These are phyloP conservation scores for Deilephila elpenor DNA, from an alignment of 2,888 invertebrate genomes.

Conservation along the genomic window DNA sequence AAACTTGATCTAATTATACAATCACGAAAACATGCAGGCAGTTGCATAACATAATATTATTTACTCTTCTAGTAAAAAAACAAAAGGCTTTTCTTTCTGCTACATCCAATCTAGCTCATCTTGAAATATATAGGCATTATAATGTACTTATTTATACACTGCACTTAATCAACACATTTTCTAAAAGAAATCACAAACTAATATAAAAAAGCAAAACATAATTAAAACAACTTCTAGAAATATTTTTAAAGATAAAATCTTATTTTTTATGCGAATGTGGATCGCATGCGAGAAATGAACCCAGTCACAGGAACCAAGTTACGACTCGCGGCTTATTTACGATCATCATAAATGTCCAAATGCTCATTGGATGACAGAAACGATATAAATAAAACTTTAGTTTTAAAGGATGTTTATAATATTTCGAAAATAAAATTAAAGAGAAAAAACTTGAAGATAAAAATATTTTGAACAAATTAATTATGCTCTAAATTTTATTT, in stretches of 20 bases:
- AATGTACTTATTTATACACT: too few relatives aligned
- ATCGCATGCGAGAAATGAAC: slow-evolving; percentile 32
- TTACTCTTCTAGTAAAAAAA: too few relatives aligned
- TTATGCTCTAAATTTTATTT: background rate
- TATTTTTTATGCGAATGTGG: slow-evolving; percentile 8
- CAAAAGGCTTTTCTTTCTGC: too few relatives aligned
- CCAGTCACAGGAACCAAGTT: slow-evolving; percentile 46
- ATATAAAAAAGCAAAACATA: too few relatives aligned
- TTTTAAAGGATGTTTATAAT: slow-evolving; percentile 37
- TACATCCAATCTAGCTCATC: too few relatives aligned
- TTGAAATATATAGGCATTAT: too few relatives aligned
- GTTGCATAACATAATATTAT: too few relatives aligned
- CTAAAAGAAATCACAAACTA: too few relatives aligned
- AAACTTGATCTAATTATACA: too few relatives aligned
- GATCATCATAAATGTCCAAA: slow-evolving; percentile 48
- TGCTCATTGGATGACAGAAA: slow-evolving; percentile 35
- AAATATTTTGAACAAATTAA: background rate
- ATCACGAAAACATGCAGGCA: too few relatives aligned
- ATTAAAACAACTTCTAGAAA: background rate
- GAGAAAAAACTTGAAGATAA: background rate
- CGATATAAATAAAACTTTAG: slow-evolving; percentile 37
- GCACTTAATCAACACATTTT: too few relatives aligned
- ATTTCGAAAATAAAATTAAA: background rate
- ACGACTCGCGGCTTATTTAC: slow-evolving; percentile 49
- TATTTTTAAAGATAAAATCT: background rate